Evolutionary conservation across 2,888 invertebrate species (phyloP), one percentile per base, ranked within the genome.

Genomic region (Auanema sp.): DNA sequence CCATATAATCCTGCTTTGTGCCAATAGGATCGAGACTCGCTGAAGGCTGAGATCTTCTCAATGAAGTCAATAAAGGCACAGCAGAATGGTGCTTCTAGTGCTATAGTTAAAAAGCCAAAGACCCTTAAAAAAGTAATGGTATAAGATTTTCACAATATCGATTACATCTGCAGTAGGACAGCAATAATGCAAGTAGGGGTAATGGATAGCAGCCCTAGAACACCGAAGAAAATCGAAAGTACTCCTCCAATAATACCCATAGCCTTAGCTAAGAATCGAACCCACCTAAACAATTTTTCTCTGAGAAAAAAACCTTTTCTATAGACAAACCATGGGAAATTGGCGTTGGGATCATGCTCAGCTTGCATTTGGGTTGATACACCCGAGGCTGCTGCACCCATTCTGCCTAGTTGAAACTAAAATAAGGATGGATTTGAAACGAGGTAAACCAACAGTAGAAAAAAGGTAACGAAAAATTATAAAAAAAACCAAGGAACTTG

Each of bases 11-110:
- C 73, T n/a, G 81, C 81, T 64, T 82, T 82, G 60, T 82, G 82
- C 79, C 79, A 82, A 52, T 77, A 72, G 18, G 68, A 66, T 25
- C 82, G 68, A 5, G 79, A 79, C 63, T 82, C 82, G 23, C 77
- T 89, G 87, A 89, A 90, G 60, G 80, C 90, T 65, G 92, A 91
- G 60, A 94, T 87, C 68, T 89, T 89, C 86, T 92, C 91, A 62
- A 96, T 93, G 87, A 92, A 92, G 84, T 95, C 96, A 72, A 97
- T 89, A 86, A 94, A 97, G 87, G 93, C 89, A 86, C 95, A 97
- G 86, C 95, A 96, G 85, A 92, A 96, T 0, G 97, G 97, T 47
- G 96, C 95, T 86, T 97, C 97, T 80, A 95, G 89, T 51, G 91
- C 89, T 76, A 94, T 88, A 67, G 92, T 89, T 68, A 92, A 83